Base-by-base conservation (phyloP, 2,797 vertebrate genomes). In the Ptychobarbus kaznakovi region DNA sequence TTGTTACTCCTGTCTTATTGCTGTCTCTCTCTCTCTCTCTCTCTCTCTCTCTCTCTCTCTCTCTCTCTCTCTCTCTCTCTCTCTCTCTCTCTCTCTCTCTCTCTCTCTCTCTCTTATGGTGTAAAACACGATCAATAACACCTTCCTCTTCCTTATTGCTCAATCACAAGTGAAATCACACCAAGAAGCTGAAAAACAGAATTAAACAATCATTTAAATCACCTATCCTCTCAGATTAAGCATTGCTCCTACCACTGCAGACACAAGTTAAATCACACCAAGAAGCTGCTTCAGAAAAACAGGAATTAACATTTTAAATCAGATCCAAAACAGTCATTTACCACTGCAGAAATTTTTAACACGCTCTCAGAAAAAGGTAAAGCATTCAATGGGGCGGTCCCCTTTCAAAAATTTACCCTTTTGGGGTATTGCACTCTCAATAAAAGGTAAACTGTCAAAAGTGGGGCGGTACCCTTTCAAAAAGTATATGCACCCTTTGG, bases 131-230 rank as follows among this genome's bases (percentile, higher is more conserved):
- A 87, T 75, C 58, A 73, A 78, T 73, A 35, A 44, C 61, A 56
- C 53, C 79, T 83, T 42, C 46, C 38, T 40, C 20, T 10, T 56
- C 20, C 42, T 75, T 69, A 61, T 79, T 84, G 51, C 22, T 77
- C 53, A 81, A n/a, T 49, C 10, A 6, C 40, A 78, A 83, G 25
- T 82, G 22, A 85, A 79, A 88, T 85, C 32, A 66, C 74, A 83
- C 38, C 44, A 51, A 6, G n/a, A 68, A 61, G 66, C 40, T n/a
- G 18, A 78, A 84, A 56, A 68, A 83, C 51, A 80, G 58, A 58
- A 87, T 56, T 75, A 78, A 82, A 58, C 65, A 42, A 28, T 16
- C 22, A 28, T 10, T 46, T 51, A 84, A 74, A 9, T 82, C 44
- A 63, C 28, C 49, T n/a, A n/a, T n/a, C n/a, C n/a, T 85, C 82